A percentile compares a stretch with the other conserved stretches of the same genome.
phyloP scores from a whole-genome alignment of 2,113 vertebrate species.

The Thermophis baileyi region DNA sequence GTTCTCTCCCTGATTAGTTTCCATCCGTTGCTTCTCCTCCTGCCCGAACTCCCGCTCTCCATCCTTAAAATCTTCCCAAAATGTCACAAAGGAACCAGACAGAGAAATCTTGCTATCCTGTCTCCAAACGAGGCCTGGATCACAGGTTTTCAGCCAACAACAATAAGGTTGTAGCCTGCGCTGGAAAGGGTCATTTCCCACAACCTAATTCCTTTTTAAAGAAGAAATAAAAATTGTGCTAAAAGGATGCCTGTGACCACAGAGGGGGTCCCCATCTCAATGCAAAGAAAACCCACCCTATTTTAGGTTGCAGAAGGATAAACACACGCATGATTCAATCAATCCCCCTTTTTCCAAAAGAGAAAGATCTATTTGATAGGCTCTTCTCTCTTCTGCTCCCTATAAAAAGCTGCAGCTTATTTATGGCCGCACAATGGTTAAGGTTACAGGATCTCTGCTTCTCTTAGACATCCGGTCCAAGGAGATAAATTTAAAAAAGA shows the following conservation, averaged over 20 bases:
- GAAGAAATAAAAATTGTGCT: neutral
- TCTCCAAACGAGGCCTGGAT: neutral
- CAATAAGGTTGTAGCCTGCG: neutral
- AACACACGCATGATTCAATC: neutral
- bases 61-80: neutral
- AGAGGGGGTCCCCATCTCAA: neutral
- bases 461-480: neutral
- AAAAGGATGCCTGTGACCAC: neutral
- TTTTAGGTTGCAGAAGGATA: neutral
- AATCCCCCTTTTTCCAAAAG: neutral
- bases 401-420: neutral
- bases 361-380: neutral
- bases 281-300: neutral
- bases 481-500: neutral
- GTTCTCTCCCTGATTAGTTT: neutral
- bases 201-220: neutral
- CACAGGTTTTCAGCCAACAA: neutral
- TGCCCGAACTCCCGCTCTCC: neutral
- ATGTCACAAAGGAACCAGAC: neutral
- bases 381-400: neutral
- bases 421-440: neutral
- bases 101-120: neutral
- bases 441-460: neutral
- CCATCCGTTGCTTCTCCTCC: neutral
- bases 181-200: neutral